A percentile compares a stretch with the other conserved stretches of the same genome.
Conservation (phyloP, 2,797 vertebrate genomes). For the Pseudochaenichthys georgianus region DNA sequence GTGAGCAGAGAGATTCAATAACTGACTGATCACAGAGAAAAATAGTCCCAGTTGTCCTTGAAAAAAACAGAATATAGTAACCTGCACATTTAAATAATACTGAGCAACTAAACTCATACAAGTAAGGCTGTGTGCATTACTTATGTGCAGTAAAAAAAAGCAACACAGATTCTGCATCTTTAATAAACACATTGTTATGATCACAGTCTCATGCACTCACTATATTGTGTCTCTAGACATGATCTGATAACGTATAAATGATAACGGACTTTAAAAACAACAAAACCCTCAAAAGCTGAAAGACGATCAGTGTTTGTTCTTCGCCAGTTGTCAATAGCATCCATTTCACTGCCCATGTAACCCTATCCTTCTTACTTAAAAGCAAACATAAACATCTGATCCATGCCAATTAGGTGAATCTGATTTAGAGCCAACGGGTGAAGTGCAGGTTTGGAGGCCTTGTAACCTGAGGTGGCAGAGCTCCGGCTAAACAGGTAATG, state of each 20-base stretch:
- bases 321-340: not conserved
- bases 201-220: not conserved
- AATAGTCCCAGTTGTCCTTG: constrained; percentile 47
- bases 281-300: constrained; percentile 22
- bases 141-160: not conserved
- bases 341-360: constrained; percentile 35
- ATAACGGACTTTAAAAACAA: constrained; percentile 1
- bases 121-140: constrained; percentile 7
- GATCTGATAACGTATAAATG: not conserved
- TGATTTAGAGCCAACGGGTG: constrained; percentile 50
- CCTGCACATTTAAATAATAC: constrained; percentile 18
- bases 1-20: constrained; percentile 58
- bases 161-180: constrained; percentile 16
- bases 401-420: constrained; percentile 52
- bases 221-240: constrained; percentile 1
- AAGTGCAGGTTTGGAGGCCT: constrained; percentile 59
- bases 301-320: constrained; percentile 22
- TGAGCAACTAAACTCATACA: constrained; percentile 25
- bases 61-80: constrained; percentile 47
- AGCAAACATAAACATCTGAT: constrained; percentile 42
- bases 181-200: constrained; percentile 1
- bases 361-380: constrained; percentile 25
- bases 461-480: constrained; percentile 65
- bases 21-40: constrained; percentile 63
- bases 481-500: constrained; percentile 67